Evolutionary conservation across 2,113 vertebrate species (phyloP).

Genomic region (Pedionomus torquatus): DNA sequence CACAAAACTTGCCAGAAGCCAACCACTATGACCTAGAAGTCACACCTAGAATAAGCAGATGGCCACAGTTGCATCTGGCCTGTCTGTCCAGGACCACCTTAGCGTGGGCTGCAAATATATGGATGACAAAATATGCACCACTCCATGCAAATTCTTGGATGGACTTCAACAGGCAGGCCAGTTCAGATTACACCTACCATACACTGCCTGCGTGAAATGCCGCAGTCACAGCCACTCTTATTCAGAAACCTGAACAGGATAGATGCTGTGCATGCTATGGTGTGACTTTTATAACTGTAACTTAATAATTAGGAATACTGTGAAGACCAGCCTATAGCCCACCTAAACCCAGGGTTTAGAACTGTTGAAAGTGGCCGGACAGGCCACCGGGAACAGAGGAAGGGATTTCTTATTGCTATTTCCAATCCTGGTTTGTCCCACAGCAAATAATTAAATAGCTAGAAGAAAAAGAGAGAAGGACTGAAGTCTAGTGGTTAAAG

Average conservation of each 20-base stretch:
- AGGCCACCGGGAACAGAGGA: not conserved
- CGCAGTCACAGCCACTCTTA: not conserved
- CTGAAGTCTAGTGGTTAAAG: not conserved
- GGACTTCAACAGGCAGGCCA: not conserved
- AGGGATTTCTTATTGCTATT: not conserved
- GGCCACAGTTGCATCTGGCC: not conserved
- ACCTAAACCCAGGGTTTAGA: not conserved
- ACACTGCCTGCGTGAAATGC: not conserved
- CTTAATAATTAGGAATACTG: not conserved
- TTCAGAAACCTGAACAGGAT: not conserved
- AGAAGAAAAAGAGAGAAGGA: not conserved
- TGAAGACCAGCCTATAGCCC: not conserved
- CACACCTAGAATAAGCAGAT: not conserved
- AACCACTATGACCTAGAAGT: not conserved
- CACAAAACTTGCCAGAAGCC: not conserved
- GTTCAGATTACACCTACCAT: not conserved
- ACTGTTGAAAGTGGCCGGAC: not conserved
- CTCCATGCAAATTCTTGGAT: not conserved
- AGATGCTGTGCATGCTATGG: not conserved
- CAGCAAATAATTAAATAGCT: not conserved
- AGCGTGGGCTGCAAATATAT: not conserved
- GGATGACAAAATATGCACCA: not conserved
- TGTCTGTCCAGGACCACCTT: not conserved
- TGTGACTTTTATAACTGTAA: conserved; percentile 5
- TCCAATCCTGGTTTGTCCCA: not conserved